Evolutionary conservation across 2,113 vertebrate species (phyloP).

Genomic region (Rhizomys pruinosus): DNA sequence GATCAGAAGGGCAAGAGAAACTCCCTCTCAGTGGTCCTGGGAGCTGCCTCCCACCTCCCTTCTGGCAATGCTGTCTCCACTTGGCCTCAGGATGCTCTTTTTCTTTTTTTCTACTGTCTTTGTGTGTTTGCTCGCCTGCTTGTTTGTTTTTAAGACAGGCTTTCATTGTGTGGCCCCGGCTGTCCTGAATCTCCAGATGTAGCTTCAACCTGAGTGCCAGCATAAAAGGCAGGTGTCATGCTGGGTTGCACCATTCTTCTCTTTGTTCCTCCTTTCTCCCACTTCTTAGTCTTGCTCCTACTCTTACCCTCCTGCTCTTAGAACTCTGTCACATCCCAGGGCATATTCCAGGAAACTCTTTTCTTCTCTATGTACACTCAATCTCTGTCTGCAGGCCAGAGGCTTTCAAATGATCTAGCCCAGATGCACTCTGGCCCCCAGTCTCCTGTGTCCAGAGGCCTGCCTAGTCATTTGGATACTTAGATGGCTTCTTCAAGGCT

Average conservation of each 20-base stretch:
- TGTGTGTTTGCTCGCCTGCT: no score
- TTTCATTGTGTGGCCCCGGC: not conserved
- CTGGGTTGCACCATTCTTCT: no score
- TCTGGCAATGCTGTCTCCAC: not conserved
- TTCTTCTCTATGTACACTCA: not conserved
- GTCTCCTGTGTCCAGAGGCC: fast-evolving
- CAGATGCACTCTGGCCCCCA: not conserved
- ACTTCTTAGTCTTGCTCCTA: no score
- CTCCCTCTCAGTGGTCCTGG: not conserved
- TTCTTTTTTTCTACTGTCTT: not conserved
- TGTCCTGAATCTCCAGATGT: not conserved
- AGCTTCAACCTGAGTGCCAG: not conserved
- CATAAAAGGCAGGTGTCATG: no score
- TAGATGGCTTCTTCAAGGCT: not conserved
- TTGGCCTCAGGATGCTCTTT: not conserved
- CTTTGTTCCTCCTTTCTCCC: not conserved
- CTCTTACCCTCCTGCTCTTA: not conserved
- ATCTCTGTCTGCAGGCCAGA: not conserved
- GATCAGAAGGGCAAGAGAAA: not conserved
- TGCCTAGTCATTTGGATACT: no score
- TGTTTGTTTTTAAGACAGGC: not conserved
- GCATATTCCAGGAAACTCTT: not conserved
- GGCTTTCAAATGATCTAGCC: not conserved
- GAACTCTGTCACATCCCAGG: not conserved
- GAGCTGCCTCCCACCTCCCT: not conserved